Base-by-base conservation (phyloP, 2,888 invertebrate genomes). In the Apamea epomidion region DNA sequence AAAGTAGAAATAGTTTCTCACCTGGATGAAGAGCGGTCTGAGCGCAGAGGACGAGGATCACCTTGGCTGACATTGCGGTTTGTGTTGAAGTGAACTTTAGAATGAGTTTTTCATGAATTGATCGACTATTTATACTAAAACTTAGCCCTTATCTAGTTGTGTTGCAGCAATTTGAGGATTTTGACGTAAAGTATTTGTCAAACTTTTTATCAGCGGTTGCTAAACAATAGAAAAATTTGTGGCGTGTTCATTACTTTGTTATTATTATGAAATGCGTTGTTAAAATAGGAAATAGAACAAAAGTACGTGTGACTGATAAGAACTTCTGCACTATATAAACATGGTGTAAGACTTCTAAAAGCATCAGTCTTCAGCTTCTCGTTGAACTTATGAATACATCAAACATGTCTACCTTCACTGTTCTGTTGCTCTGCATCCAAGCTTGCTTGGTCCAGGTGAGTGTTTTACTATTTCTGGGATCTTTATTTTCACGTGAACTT, bases 401-500 rank as follows among this genome's bases (percentile, higher is more conserved):
- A 21, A 70, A 29, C 69, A 70, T 70, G 69, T 70, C 69, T 48
- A 29, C 69, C 29, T 70, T 70, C 69, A 0, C 29, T 48, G 7
- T 70, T 48, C 69, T 70, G 48, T 70, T 72, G 60, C 78, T 68
- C 29, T 80, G 29, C 72, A 37, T 65, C 62, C 70, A 82, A 51
- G 92, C 94, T 78, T 60, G 16, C 14, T 70, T 70, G 69, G 48
- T 70, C 21, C 69, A 48, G 69, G 69, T 70, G 1, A 51, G 69
- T 48, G 1, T 67, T 67, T 21, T 5, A 21, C 0, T 8, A 42
- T 42, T 67, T 37, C 21, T 21, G 21, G 25, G 7, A 25, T 21
- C 21, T 25, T 54, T 16, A 48, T 0, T 48, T 48, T 48, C 48
- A 16, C 12, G 6, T 18, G 51, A 51, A 51, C 51, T 51, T 18